These are phyloP conservation scores for Steinernema feltiae DNA, from an alignment of 1,140 invertebrate species.

Conservation along the genomic window DNA sequence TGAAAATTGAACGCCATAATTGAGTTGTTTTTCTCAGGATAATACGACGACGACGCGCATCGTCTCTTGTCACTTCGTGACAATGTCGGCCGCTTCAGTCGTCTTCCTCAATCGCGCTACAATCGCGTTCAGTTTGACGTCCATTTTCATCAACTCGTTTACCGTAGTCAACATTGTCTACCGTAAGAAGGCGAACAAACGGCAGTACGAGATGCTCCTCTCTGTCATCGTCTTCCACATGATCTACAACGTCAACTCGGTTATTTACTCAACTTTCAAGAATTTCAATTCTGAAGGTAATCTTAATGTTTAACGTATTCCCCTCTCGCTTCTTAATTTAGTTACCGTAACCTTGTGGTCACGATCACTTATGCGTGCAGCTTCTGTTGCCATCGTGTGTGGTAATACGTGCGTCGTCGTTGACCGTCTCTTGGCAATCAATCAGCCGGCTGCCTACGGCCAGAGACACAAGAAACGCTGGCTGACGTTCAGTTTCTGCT, in stretches of 20 bases:
- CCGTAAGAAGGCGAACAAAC: neutral
- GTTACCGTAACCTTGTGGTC: neutral
- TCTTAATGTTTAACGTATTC: neutral
- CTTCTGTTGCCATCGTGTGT: neutral
- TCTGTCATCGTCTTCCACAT: neutral
- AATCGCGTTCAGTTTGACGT: neutral
- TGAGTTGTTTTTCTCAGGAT: too few species aligned
- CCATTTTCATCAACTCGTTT: neutral
- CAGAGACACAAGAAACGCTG: neutral
- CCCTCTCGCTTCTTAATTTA: neutral
- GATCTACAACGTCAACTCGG: neutral
- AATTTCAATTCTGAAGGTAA: neutral
- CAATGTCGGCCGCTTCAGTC: too few species aligned
- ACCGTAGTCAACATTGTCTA: neutral
- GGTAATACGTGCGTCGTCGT: neutral
- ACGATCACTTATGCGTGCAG: neutral
- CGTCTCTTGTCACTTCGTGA: too few species aligned
- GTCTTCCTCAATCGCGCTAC: neutral
- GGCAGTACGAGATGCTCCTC: neutral
- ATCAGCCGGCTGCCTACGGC: neutral
- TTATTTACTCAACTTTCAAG: neutral
- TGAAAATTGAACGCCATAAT: too few species aligned
- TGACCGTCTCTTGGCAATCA: neutral
- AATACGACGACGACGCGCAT: too few species aligned
- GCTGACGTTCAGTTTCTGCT: neutral